A percentile compares a stretch with the other conserved stretches of the same genome.
Conservation (phyloP, 2,113 vertebrate species). For the Thryonomys swinderianus region DNA sequence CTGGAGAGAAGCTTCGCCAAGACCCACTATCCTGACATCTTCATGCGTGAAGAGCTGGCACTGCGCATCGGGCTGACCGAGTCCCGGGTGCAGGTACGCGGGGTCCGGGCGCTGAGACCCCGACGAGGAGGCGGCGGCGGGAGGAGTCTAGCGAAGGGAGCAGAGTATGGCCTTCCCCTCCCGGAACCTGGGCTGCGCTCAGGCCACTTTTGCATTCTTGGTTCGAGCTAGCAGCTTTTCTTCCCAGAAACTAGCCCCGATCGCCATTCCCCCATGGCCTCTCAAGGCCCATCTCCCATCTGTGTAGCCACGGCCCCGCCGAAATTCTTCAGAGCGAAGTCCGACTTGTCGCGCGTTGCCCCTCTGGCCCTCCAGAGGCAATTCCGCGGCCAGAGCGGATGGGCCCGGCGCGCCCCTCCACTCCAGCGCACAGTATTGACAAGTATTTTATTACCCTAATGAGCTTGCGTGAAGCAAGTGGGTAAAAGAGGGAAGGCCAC, state of each 20-base stretch:
- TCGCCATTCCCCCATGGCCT: not conserved
- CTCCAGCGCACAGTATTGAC: not conserved
- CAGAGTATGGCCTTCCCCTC: not conserved
- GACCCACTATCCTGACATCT: constrained; percentile 98
- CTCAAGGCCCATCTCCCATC: not conserved
- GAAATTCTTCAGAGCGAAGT: not conserved
- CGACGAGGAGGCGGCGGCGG: fast-evolving
- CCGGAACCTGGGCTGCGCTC: not conserved
- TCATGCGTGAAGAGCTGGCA: constrained; percentile 97
- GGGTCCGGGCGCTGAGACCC: not conserved
- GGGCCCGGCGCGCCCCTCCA: not conserved
- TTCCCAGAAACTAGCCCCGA: not conserved
- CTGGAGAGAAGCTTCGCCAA: constrained; percentile 98
- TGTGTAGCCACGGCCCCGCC: not conserved
- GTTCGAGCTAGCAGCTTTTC: not conserved
- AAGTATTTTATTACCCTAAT: constrained; percentile 11
- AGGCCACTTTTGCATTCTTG: not conserved
- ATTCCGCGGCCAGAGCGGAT: not conserved
- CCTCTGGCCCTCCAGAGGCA: not conserved
- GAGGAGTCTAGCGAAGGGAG: not conserved
- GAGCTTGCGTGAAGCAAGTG: constrained; percentile 33
- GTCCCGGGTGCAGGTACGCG: constrained; percentile 95
- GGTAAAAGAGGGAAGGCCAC: not conserved
- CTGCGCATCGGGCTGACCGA: constrained; percentile 96
- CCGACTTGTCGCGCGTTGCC: not conserved